phyloP scores from a whole-genome alignment of 2,113 vertebrate genomes.

The Donacobius atricapilla region DNA sequence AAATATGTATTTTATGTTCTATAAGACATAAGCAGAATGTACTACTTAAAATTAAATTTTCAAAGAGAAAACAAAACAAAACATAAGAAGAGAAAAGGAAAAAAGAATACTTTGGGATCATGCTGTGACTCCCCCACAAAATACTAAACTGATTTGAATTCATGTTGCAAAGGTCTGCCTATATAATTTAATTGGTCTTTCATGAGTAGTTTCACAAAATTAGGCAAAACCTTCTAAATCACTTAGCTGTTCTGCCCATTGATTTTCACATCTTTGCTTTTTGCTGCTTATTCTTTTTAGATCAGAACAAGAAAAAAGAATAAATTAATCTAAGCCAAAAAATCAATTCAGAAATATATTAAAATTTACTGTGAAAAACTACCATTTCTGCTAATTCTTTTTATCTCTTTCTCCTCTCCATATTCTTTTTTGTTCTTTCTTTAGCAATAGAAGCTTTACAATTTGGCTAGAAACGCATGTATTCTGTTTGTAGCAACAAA shows the following conservation, averaged over 20 bases:
- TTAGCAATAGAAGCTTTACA: neutral
- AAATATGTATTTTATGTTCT: neutral
- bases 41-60: neutral
- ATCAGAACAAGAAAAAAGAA: neutral
- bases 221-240: neutral
- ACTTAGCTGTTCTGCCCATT: neutral
- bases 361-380: neutral
- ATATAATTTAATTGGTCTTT: neutral
- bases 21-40: neutral
- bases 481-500: neutral
- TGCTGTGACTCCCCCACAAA: neutral
- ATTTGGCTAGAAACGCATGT: neutral
- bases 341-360: neutral
- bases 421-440: neutral
- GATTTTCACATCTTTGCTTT: neutral
- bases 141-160: neutral
- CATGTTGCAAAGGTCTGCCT: neutral
- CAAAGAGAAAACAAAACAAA: neutral
- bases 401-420: neutral
- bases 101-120: neutral
- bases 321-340: neutral
- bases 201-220: neutral
- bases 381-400: neutral
- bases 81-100: too few species aligned
- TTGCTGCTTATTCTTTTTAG: neutral